These are phyloP conservation scores for Drosophila acutilabella DNA, from an alignment of 2,888 invertebrate genomes.

Conservation along the genomic window DNA sequence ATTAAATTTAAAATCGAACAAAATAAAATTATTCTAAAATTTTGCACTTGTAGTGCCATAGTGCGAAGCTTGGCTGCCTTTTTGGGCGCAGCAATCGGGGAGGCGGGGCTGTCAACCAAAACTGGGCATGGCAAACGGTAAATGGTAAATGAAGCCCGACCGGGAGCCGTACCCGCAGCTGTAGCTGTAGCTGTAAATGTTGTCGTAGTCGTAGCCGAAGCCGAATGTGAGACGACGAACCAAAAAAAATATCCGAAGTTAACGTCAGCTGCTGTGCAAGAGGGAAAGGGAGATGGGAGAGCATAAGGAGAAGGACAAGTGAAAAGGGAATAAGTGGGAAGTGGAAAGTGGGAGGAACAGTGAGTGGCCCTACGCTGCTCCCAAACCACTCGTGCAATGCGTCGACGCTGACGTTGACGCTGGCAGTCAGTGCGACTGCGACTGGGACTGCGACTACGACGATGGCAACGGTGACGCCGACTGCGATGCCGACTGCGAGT, in stretches of 20 bases:
- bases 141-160: slow-evolving; percentile 60
- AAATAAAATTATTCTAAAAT: no score
- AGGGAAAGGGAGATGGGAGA: no score
- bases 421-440: slow-evolving; percentile 1
- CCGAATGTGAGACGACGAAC: slow-evolving; percentile 30
- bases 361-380: neutral
- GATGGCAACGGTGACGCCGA: slow-evolving; percentile 8
- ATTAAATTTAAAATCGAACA: no score
- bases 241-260: slow-evolving; percentile 34
- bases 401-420: slow-evolving; percentile 14
- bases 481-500: slow-evolving; percentile 16
- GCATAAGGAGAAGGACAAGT: neutral
- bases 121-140: slow-evolving; percentile 5
- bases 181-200: slow-evolving; percentile 13
- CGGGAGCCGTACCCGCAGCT: slow-evolving; percentile 33
- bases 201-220: slow-evolving; percentile 22
- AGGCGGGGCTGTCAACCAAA: slow-evolving; percentile 8
- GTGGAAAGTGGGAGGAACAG: neutral
- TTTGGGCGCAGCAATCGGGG: slow-evolving; percentile 6
- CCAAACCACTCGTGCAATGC: slow-evolving; percentile 16
- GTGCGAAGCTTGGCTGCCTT: slow-evolving; percentile 32
- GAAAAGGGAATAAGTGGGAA: neutral
- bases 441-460: slow-evolving; percentile 3
- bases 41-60: no score
- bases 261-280: slow-evolving; percentile 10